Percentiles rank a stretch among this genome's conserved stretches.
These are phyloP conservation scores for Sceloporus undulatus DNA, from an alignment of 2,113 vertebrate species.

Conservation along the genomic window DNA sequence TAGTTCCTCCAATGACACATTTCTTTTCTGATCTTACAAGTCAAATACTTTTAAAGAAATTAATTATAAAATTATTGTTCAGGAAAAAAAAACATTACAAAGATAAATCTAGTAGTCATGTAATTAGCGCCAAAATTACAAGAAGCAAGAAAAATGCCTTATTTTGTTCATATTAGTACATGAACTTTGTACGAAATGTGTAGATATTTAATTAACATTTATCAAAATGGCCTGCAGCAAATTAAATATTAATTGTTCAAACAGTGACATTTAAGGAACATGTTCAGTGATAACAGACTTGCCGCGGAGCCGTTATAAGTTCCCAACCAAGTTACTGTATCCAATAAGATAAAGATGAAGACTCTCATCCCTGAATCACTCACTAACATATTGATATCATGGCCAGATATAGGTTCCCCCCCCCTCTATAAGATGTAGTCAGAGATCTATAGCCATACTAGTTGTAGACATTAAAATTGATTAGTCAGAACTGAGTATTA, in stretches of 20 bases:
- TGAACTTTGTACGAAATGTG: constrained; percentile 75
- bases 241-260: constrained; percentile 79
- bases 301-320: constrained; percentile 58
- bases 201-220: constrained; percentile 76
- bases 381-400: background rate
- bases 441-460: no score
- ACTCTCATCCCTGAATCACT: background rate
- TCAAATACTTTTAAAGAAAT: constrained; percentile 76
- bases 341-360: constrained; percentile 55
- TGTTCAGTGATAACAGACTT: constrained; percentile 71
- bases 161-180: constrained; percentile 77
- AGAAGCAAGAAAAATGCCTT: constrained; percentile 79
- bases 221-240: constrained; percentile 74
- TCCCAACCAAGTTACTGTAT: constrained; percentile 59
- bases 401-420: no score
- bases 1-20: constrained; percentile 67
- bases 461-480: no score
- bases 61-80: constrained; percentile 71
- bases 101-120: constrained; percentile 79
- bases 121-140: constrained; percentile 82
- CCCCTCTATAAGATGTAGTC: no score
- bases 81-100: constrained; percentile 62
- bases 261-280: constrained; percentile 72
- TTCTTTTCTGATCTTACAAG: constrained; percentile 73
- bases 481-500: no score